phyloP scores from a whole-genome alignment of 2,113 vertebrate species.

The Austrofundulus limnaeus region DNA sequence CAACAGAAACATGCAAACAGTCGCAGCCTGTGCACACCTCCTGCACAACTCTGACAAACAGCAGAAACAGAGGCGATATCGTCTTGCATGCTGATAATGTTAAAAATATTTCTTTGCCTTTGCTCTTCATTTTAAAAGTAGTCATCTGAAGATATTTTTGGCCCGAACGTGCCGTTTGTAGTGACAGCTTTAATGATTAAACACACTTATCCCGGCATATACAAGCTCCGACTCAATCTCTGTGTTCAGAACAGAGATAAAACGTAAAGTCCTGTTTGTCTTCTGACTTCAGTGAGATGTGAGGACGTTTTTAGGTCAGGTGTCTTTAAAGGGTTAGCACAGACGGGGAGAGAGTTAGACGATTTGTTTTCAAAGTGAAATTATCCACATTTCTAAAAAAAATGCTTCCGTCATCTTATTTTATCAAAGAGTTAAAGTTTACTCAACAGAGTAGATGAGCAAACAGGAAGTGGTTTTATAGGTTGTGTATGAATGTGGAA shows the following conservation, averaged over 20 bases:
- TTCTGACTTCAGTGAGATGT: slow-evolving; percentile 21
- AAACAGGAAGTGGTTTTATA: slow-evolving; percentile 45
- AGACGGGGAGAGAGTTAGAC: slow-evolving; percentile 6
- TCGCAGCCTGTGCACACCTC: slow-evolving; percentile 9
- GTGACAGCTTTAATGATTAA: slow-evolving; percentile 39
- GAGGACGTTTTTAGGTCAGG: slow-evolving; percentile 33
- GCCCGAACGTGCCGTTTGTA: slow-evolving; percentile 15
- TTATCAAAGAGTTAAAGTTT: slow-evolving; percentile 48
- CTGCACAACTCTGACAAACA: slow-evolving; percentile 7
- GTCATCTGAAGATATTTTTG: slow-evolving; percentile 27
- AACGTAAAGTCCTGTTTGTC: slow-evolving; percentile 29
- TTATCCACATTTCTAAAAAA: slow-evolving; percentile 22
- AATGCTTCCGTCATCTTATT: slow-evolving; percentile 24
- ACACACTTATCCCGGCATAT: slow-evolving; percentile 26
- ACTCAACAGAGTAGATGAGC: slow-evolving; percentile 34
- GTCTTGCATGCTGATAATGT: slow-evolving; percentile 18
- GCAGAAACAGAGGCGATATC: slow-evolving; percentile 31
- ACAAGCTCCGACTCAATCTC: slow-evolving; percentile 35
- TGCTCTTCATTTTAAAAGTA: slow-evolving; percentile 32
- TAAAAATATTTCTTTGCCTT: slow-evolving; percentile 42
- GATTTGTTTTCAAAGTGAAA: slow-evolving; percentile 36
- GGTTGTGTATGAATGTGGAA: slow-evolving; percentile 19
- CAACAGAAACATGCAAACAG: slow-evolving; percentile 33
- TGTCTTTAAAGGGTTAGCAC: slow-evolving; percentile 15
- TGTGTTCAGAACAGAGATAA: slow-evolving; percentile 40